Evolutionary conservation across 2,888 invertebrate genomes (phyloP).

Genomic region (Zygogramma bicolorata): DNA sequence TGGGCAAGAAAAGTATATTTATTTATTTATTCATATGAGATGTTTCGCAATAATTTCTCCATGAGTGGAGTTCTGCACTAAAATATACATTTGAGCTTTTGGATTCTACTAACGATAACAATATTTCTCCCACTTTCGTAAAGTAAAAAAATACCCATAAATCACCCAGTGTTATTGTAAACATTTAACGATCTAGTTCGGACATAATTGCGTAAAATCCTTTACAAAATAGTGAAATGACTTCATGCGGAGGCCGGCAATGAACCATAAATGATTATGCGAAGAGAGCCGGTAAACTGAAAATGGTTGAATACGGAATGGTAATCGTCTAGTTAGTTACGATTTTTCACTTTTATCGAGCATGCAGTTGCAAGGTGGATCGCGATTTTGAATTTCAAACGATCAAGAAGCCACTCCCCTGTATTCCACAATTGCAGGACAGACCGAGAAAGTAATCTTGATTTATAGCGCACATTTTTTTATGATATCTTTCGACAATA

Average conservation of each 20-base stretch:
- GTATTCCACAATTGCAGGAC: constrained; percentile 4
- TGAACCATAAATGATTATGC: constrained; percentile 39
- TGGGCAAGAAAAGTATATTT: too few relatives aligned
- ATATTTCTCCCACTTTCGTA: too few relatives aligned
- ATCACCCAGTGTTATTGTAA: not conserved
- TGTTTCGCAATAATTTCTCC: too few relatives aligned
- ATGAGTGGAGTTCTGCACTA: too few relatives aligned
- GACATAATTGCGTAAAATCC: constrained; percentile 28
- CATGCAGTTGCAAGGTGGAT: constrained; percentile 6
- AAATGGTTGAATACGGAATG: constrained; percentile 34
- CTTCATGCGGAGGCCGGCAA: constrained; percentile 32
- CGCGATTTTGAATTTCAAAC: constrained; percentile 26
- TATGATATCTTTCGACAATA: not conserved
- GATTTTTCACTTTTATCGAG: constrained; percentile 20
- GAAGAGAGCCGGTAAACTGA: constrained; percentile 33
- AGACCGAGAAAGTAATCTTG: not conserved
- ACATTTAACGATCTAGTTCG: constrained; percentile 19
- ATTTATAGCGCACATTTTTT: not conserved
- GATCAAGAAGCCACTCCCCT: constrained; percentile 28
- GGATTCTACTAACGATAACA: too few relatives aligned
- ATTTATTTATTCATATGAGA: too few relatives aligned
- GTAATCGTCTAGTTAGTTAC: constrained; percentile 33
- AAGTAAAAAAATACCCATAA: too few relatives aligned
- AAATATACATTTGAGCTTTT: too few relatives aligned
- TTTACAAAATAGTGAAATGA: constrained; percentile 33